Base-by-base conservation (phyloP, 2,888 invertebrate genomes). In the Andrena camellia region DNA sequence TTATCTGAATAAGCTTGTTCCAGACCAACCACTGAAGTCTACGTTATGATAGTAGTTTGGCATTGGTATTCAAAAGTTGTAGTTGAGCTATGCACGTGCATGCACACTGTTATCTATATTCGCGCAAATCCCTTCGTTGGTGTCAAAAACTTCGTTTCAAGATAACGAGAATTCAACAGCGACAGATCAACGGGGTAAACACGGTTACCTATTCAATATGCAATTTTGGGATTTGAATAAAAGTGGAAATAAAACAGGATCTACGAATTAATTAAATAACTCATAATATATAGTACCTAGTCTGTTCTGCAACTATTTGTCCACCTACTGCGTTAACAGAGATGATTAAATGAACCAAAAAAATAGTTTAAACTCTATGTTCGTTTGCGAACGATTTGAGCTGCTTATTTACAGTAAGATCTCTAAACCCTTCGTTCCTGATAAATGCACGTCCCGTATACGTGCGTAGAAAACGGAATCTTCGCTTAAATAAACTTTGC, bases 391-490 rank as follows among this genome's bases (percentile, higher is more conserved):
- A 26, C n/a, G 1, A 29, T 29, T n/a, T 17, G 23, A 23, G 26
- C 35, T 73, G 50, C 50, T 50, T 50, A 35, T 26, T 13, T 31
- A 50, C 48, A 50, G 62, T 26, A 42, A 26, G 69, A 69, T 50
- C 31, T 50, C 7, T 13, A 52, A 62, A n/a, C 31, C 29, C 35
- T 31, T 29, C 20, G 62, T 52, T 31, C 33, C 20, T 50, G 71
- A 72, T 71, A 81, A 81, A 78, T n/a, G 57, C 31, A 48, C 17
- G 48, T 57, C 10, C 57, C 57, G 57, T 10, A 57, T 72, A 78
- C 67, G 54, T 63, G 62, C 54, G 54, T 23, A 71, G 60, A 31
- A 31, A 26, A 33, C 60, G 13, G 42, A 69, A 75, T 23, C 48
- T 52, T 1, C 7, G 20, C 23, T 62, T 48, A 71, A 71, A 71